A percentile compares a stretch with the other conserved stretches of the same genome.
Evolutionary conservation across 2,797 vertebrate species (phyloP).

Genomic region (Clarias fuscus): DNA sequence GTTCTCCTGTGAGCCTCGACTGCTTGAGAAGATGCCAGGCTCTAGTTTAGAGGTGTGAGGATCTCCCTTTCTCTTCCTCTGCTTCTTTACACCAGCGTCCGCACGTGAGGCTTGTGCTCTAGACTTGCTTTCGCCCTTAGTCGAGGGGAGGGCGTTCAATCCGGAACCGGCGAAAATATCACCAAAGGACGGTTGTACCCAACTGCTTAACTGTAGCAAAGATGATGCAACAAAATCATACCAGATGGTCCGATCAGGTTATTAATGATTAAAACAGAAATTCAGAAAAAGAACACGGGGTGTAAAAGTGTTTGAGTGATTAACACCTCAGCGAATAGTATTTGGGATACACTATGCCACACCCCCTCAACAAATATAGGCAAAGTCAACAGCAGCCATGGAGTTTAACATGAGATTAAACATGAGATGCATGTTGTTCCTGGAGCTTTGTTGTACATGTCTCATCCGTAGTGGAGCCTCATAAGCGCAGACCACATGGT

Average conservation of each 20-base stretch:
- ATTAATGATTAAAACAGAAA: background rate
- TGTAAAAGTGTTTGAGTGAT: too few species aligned
- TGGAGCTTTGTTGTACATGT: background rate
- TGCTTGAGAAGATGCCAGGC: conserved; percentile 23
- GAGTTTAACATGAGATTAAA: background rate
- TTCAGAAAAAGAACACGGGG: too few species aligned
- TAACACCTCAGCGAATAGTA: background rate
- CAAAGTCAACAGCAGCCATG: background rate
- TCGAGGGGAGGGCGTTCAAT: conserved; percentile 42
- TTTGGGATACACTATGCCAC: background rate
- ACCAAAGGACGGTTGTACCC: conserved; percentile 82
- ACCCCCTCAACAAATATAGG: background rate
- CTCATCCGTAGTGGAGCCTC: background rate
- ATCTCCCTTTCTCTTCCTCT: conserved; percentile 72
- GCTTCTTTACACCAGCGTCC: conserved; percentile 60
- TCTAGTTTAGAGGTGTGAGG: conserved; percentile 33
- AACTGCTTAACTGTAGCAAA: conserved; percentile 74
- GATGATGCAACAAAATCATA: background rate
- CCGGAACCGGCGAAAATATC: conserved; percentile 68
- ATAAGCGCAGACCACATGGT: background rate
- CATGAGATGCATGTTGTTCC: background rate
- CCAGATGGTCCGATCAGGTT: background rate
- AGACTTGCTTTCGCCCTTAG: conserved; percentile 60
- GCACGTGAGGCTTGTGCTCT: conserved; percentile 50
- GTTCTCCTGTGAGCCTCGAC: conserved; percentile 50